Conservation (phyloP, 2,113 vertebrate genomes). For the Trochalopteron elliotii region DNA sequence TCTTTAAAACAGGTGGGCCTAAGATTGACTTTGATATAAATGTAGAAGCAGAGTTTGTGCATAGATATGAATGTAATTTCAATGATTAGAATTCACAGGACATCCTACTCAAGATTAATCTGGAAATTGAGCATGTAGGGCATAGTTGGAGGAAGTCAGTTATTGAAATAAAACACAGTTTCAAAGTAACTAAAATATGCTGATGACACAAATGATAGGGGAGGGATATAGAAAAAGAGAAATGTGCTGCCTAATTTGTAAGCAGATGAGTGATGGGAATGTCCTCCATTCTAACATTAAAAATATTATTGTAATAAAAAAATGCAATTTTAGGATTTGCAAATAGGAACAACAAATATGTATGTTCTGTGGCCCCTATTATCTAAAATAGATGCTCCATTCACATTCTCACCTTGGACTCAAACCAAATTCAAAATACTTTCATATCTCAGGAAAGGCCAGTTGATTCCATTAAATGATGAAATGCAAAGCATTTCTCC, state of each 20-base stretch:
- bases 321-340: neutral
- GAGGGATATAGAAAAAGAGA: neutral
- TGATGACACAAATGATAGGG: neutral
- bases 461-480: neutral
- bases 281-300: neutral
- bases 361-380: neutral
- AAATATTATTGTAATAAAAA: neutral
- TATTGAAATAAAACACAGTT: conserved; percentile 5
- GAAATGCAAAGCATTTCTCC: neutral
- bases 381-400: neutral
- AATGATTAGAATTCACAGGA: conserved; percentile 34
- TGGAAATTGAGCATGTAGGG: neutral
- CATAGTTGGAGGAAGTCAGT: neutral
- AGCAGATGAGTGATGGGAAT: neutral
- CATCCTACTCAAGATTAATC: neutral
- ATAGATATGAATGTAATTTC: neutral
- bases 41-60: neutral
- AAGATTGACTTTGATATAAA: conserved; percentile 9
- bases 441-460: neutral
- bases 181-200: neutral
- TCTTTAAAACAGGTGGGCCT: conserved; percentile 15
- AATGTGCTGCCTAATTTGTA: neutral
- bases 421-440: neutral
- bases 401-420: neutral
- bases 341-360: neutral